These are phyloP conservation scores for Petrosia ficiformis DNA, from an alignment of 37 sponge, comb jelly and placozoan species.

Conservation along the genomic window DNA sequence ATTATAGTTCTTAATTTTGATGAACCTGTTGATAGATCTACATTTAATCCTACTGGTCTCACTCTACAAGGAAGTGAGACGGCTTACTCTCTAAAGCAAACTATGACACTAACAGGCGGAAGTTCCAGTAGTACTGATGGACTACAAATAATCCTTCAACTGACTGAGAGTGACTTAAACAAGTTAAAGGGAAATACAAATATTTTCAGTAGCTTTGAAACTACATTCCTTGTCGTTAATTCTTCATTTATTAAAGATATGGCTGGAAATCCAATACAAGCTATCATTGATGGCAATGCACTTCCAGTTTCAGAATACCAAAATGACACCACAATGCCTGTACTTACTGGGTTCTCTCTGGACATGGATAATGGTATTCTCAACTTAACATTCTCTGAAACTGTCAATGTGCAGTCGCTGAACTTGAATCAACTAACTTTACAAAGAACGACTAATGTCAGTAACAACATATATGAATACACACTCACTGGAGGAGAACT, in stretches of 20 bases:
- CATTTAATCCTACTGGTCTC: constrained; percentile 59
- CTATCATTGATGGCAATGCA: constrained; percentile 69
- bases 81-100: constrained; percentile 12
- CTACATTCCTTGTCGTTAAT: constrained; percentile 63
- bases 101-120: constrained; percentile 70
- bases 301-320: constrained; percentile 37
- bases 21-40: constrained; percentile 84
- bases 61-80: constrained; percentile 47
- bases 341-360: constrained; percentile 54
- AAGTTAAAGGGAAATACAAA: constrained; percentile 68
- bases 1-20: constrained; percentile 69
- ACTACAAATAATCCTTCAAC: constrained; percentile 41
- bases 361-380: constrained; percentile 77
- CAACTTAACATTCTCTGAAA: constrained; percentile 80
- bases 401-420: constrained; percentile 78
- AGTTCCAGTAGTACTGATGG: constrained; percentile 68
- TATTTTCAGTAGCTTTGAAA: constrained; percentile 52
- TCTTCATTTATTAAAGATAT: constrained; percentile 72
- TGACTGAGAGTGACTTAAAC: constrained; percentile 68
- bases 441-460: constrained; percentile 57
- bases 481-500: constrained; percentile 62
- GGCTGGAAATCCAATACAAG: constrained; percentile 68
- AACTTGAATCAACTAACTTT: constrained; percentile 58
- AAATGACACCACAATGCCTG: constrained; percentile 76
- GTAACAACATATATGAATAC: constrained; percentile 23